Conservation (phyloP, 2,113 vertebrate genomes). For the Catagonus wagneri region DNA sequence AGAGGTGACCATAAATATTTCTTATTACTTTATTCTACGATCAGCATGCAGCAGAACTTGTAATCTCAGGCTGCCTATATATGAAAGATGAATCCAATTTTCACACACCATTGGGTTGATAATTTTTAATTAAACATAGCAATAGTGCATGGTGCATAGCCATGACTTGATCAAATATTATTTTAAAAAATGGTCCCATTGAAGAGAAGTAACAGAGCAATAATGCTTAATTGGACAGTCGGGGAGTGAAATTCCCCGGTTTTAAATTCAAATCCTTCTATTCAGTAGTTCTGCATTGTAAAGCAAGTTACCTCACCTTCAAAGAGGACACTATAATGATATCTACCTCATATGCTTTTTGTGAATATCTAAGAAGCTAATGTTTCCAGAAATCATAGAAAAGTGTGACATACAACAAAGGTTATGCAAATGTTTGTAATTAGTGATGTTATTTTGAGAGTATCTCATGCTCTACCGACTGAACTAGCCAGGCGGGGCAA, state of each 20-base stretch:
- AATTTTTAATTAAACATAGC: conserved; percentile 12
- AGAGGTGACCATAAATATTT: not conserved
- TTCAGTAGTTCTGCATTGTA: not conserved
- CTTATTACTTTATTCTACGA: not conserved
- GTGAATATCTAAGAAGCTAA: not conserved
- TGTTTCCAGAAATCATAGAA: not conserved
- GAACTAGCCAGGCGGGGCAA: too few relatives aligned
- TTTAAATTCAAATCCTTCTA: not conserved
- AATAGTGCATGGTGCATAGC: not conserved
- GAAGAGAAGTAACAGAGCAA: not conserved
- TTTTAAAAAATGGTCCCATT: not conserved
- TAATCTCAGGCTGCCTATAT: not conserved
- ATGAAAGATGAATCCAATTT: not conserved
- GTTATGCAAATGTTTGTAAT: not conserved
- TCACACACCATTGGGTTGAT: not conserved
- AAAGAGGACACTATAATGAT: not conserved
- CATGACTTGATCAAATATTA: not conserved
- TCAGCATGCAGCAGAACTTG: not conserved
- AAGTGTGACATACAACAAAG: not conserved
- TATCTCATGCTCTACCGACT: too few relatives aligned
- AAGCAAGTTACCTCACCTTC: not conserved
- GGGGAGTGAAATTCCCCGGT: not conserved
- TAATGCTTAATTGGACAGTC: not conserved
- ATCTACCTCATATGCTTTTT: not conserved
- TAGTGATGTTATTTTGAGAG: not conserved